These are phyloP conservation scores for Morinoia aosen DNA, from an alignment of 2,888 invertebrate species.

Conservation along the genomic window DNA sequence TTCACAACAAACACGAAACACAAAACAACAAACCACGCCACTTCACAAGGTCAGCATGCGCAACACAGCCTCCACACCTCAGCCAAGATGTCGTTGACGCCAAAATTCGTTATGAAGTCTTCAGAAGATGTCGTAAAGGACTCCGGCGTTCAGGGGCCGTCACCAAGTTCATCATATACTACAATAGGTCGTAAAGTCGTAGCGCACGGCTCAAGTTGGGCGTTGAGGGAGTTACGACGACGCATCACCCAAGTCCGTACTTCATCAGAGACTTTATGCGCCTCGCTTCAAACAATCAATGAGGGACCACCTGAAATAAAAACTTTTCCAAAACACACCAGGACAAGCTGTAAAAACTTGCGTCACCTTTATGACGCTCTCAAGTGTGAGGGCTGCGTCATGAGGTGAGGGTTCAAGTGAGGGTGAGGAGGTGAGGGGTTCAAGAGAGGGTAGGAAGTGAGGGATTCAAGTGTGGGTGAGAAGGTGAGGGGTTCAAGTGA, in stretches of 20 bases:
- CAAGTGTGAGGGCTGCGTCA: not conserved
- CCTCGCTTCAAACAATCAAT: not conserved
- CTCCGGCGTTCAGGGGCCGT: not conserved
- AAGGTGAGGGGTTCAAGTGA: not conserved
- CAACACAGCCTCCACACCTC: not conserved
- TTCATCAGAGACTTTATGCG: not conserved
- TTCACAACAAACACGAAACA: no score
- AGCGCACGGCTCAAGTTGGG: not conserved
- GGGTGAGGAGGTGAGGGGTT: not conserved
- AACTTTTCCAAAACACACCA: not conserved
- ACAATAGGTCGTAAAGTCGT: conserved; percentile 3
- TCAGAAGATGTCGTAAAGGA: not conserved
- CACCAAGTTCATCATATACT: not conserved
- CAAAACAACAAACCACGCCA: no score
- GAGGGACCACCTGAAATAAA: not conserved
- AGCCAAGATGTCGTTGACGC: not conserved
- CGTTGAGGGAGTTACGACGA: not conserved
- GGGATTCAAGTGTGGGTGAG: not conserved
- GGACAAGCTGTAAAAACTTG: not conserved
- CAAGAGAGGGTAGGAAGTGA: no score
- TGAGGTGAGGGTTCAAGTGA: not conserved
- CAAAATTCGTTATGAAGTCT: not conserved
- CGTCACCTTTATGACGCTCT: not conserved
- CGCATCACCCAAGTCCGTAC: not conserved
- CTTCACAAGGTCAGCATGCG: no score